phyloP scores from a whole-genome alignment of 2,888 invertebrate species.

The Hermaeophaga mercurialis region DNA sequence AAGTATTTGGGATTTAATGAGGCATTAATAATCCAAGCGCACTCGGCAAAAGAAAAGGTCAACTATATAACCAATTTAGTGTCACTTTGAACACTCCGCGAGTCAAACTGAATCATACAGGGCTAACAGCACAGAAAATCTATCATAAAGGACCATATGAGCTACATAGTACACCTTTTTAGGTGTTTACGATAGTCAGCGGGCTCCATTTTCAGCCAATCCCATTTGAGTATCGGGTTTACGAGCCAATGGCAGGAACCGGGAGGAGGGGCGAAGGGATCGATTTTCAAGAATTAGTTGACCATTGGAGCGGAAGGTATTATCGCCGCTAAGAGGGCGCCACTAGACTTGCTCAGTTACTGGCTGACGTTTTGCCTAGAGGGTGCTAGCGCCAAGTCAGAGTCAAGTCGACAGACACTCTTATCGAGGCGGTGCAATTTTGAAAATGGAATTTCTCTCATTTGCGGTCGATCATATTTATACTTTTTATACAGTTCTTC shows the following conservation, averaged over 20 bases:
- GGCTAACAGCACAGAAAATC: conserved; percentile 47
- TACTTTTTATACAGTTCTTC: no score
- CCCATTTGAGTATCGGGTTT: conserved; percentile 9
- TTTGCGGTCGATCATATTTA: no score
- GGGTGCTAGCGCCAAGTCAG: conserved; percentile 41
- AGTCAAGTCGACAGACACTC: background rate
- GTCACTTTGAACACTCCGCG: conserved; percentile 35
- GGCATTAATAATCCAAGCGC: conserved; percentile 32
- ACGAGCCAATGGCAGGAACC: conserved; percentile 38
- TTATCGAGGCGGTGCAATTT: background rate
- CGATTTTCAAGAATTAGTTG: conserved; percentile 49
- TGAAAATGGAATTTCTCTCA: no score
- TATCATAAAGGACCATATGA: conserved; percentile 45
- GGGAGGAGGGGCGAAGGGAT: conserved; percentile 45
- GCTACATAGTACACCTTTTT: conserved; percentile 50
- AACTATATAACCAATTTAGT: conserved; percentile 34
- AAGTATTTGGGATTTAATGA: conserved; percentile 46
- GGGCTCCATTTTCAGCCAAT: conserved; percentile 40
- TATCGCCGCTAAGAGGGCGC: conserved; percentile 56
- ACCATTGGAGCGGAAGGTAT: conserved; percentile 55
- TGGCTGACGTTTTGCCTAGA: conserved; percentile 40
- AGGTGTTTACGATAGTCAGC: conserved; percentile 55
- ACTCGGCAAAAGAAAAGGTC: conserved; percentile 47
- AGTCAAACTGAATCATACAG: conserved; percentile 36
- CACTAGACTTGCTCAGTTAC: conserved; percentile 44